Conservation (phyloP, 2,888 invertebrate genomes). For the Philhelius pedissequus region DNA sequence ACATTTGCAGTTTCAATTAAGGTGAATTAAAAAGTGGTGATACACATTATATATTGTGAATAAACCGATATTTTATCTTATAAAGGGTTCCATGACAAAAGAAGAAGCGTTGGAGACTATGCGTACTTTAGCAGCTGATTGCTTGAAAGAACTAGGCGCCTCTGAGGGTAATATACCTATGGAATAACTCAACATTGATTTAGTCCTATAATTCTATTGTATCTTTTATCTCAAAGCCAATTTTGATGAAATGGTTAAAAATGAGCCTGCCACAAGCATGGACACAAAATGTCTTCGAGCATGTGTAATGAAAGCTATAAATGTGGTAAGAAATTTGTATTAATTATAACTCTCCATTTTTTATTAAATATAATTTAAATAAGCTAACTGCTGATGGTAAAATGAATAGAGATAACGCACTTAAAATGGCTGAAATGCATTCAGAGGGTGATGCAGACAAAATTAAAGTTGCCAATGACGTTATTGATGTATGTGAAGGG, state of each 20-base stretch:
- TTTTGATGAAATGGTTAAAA: constrained; percentile 72
- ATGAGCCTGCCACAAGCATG: constrained; percentile 70
- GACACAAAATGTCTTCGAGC: constrained; percentile 76
- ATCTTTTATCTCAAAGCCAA: constrained; percentile 70
- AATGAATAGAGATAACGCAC: constrained; percentile 71
- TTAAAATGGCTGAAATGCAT: constrained; percentile 71
- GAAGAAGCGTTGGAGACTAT: not conserved
- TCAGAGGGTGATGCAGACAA: constrained; percentile 71
- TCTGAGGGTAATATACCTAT: constrained; percentile 1
- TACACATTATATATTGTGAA: not conserved
- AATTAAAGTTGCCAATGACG: constrained; percentile 67
- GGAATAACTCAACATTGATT: not conserved
- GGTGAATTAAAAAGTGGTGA: not conserved
- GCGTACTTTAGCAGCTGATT: not conserved
- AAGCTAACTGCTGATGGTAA: constrained; percentile 75
- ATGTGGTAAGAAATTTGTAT: constrained; percentile 72
- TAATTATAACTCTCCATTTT: not conserved
- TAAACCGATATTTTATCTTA: not conserved
- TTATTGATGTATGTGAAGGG: constrained; percentile 71
- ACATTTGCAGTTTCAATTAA: not conserved
- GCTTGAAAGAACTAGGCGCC: not conserved
- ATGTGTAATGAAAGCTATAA: constrained; percentile 75
- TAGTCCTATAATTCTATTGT: not conserved
- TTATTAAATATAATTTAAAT: not conserved
- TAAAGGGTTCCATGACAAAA: not conserved